phyloP scores from a whole-genome alignment of 2,797 vertebrate genomes.

The Lophius americanus region DNA sequence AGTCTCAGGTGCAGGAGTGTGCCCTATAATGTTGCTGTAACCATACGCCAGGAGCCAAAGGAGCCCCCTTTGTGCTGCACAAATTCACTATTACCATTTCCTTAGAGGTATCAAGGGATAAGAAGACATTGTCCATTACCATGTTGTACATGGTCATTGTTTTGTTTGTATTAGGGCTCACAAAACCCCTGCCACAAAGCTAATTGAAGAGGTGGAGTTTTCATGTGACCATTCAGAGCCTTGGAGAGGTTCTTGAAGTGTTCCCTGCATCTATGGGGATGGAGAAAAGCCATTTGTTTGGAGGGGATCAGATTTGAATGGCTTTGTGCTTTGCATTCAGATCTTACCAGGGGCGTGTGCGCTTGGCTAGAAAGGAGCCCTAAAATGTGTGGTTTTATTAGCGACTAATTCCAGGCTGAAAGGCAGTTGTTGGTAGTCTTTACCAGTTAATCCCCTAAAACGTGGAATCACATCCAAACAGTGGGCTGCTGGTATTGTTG shows the following conservation, averaged over 20 bases:
- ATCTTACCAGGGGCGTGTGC: conserved; percentile 70
- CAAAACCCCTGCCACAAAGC: conserved; percentile 73
- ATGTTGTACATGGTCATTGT: conserved; percentile 75
- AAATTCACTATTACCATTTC: conserved; percentile 77
- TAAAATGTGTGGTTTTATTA: conserved; percentile 77
- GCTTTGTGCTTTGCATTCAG: conserved; percentile 75
- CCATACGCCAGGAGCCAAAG: conserved; percentile 58
- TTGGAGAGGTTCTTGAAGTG: conserved; percentile 80
- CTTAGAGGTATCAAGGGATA: conserved; percentile 72
- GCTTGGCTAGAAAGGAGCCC: conserved; percentile 52
- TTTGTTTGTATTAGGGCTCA: conserved; percentile 78
- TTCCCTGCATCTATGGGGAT: conserved; percentile 67
- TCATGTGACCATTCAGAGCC: conserved; percentile 68
- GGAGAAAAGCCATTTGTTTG: conserved; percentile 80
- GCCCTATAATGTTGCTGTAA: conserved; percentile 48
- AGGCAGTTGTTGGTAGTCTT: conserved; percentile 81
- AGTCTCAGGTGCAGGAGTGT: conserved; percentile 69
- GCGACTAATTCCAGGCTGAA: conserved; percentile 81
- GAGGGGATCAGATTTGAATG: conserved; percentile 75
- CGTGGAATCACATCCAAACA: conserved; percentile 73
- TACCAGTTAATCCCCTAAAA: conserved; percentile 83
- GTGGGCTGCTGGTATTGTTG: conserved; percentile 68
- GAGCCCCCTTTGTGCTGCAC: conserved; percentile 60
- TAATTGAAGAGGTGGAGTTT: conserved; percentile 73
- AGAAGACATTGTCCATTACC: conserved; percentile 65